Evolutionary conservation across 2,113 vertebrate genomes (phyloP), one percentile per base, ranked within the genome.

Genomic region (Gambusia holbrooki): DNA sequence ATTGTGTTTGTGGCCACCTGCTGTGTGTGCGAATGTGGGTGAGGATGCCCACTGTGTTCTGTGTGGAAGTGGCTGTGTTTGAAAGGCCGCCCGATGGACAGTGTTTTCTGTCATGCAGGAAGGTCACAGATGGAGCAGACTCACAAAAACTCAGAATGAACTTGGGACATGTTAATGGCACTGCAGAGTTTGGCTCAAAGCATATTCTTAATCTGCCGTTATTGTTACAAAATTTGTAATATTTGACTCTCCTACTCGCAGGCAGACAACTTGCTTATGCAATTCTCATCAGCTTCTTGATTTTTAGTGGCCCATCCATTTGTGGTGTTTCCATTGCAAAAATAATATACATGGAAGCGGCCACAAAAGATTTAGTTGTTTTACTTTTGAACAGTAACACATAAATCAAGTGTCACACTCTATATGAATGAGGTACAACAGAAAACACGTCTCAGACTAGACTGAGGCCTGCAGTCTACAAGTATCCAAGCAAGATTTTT

Each of bases 1-100:
- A 80, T 72, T 81, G 76, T 92, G 92, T 87, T 91, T 90, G 85
- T 74, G 74, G 68, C 83, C 83, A 66, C 87, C 87, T 61, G 69
- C 85, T 87, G 84, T 77, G 81, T 54, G 65, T 65, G 67, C 64
- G 37, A 28, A 69, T 22, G 65, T 45, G 40, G 5, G 54, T 63
- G 69, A 45, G n/a, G n/a, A n/a, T n/a, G n/a, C n/a, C n/a, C n/a
- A n/a, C n/a, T n/a, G 54, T 69, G 25, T 63, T 68, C 42, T 72
- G 65, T 9, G 65, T 73, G 70, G 17, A 73, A 66, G 54, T 79
- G 76, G 17, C 51, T 75, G 28, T 61, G 62, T 66, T 63, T 79
- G 17, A 45, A 62, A 51, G 42, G 69, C 79, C 79, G 82, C 74
- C 63, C 73, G 77, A 80, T 73, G 74, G 74, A 63, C 48, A 84